Conservation (phyloP, 2,888 invertebrate genomes). For the Meta bourneti region DNA sequence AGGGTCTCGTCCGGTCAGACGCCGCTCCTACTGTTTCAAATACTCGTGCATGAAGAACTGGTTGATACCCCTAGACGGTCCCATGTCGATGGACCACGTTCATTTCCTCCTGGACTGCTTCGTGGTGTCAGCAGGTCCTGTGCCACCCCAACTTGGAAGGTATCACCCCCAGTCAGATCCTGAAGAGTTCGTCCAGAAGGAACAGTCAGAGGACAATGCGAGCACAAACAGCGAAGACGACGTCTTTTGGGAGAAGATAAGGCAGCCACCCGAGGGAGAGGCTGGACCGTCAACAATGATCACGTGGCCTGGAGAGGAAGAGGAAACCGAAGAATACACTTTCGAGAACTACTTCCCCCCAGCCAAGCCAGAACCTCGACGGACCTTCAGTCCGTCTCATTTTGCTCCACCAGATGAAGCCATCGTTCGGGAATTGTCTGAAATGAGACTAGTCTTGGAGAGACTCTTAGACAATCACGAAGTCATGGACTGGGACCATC, state of each 20-base stretch:
- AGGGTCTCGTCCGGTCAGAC: slow-evolving; percentile 11
- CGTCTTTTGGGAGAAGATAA: slow-evolving; percentile 4
- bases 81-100: slow-evolving; percentile 63
- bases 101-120: slow-evolving; percentile 76
- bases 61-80: slow-evolving; percentile 36
- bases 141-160: slow-evolving; percentile 73
- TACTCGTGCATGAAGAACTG: slow-evolving; percentile 38
- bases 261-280: not conserved
- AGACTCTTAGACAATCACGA: slow-evolving; percentile 74
- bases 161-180: slow-evolving; percentile 77
- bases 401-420: slow-evolving; percentile 49
- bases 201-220: slow-evolving; percentile 20
- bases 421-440: slow-evolving; percentile 76
- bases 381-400: not conserved
- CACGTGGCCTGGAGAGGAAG: not conserved
- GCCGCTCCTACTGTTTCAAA: slow-evolving; percentile 44
- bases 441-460: slow-evolving; percentile 76
- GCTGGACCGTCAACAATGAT: slow-evolving; percentile 23
- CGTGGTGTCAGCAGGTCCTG: slow-evolving; percentile 74
- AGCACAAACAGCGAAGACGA: slow-evolving; percentile 41
- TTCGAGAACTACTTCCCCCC: not conserved
- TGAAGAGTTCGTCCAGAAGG: slow-evolving; percentile 64
- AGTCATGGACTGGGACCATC: slow-evolving; percentile 53
- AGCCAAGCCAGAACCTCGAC: not conserved
- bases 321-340: slow-evolving; percentile 12